Evolutionary conservation across 23 tunicate species (phyloP), one percentile per base, ranked within the genome.

Genomic region (Trididemnum nubilum): DNA sequence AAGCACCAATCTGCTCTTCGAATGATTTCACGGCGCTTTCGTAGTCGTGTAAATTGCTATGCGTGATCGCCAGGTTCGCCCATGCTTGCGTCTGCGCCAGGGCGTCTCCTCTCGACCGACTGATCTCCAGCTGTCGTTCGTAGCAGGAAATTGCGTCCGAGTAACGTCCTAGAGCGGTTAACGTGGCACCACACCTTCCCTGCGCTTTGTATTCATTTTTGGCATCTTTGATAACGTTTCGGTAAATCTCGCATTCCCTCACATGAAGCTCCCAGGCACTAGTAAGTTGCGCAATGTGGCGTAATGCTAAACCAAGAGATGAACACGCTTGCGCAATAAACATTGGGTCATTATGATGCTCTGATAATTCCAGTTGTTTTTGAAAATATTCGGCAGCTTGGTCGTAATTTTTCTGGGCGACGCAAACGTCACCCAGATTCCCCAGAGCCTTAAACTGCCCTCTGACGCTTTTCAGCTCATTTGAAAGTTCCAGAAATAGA

Each of bases 191-290:
- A 52, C 74, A 57, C 21, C 86, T 75, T 33, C 88, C 92, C 19
- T 87, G 92, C 24, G 97, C 92, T 35, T 77, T 81, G 77, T 76
- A 87, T 80, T 92, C 97, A 49, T 77, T 87, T 66, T 86, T 92
- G 2, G 72, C 26, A 60, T 92, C 97, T 83, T 87, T 87, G 19
- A 82, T 27, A 5, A 27, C 54, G 0, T 74, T 65, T 27, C 36
- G 36, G 40, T 65, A 92, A 64, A 92, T 71, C 19, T 65, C 76
- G 23, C 64, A 35, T 83, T 92, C 97, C 61, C 72, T 73, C 25
- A 34, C 50, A 72, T 82, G 88, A 4, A 77, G 38, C 12, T 83
- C 77, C 0, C 67, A 18, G 2, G 97, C 88, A 61, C 51, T 32
- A 28, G 87, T 81, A 7, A 64, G 51, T n/a, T 79, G 80, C 12